Evolutionary conservation across 1,140 invertebrate species (phyloP), one percentile per base, ranked within the genome.

Genomic region (Carposina sasakii): DNA sequence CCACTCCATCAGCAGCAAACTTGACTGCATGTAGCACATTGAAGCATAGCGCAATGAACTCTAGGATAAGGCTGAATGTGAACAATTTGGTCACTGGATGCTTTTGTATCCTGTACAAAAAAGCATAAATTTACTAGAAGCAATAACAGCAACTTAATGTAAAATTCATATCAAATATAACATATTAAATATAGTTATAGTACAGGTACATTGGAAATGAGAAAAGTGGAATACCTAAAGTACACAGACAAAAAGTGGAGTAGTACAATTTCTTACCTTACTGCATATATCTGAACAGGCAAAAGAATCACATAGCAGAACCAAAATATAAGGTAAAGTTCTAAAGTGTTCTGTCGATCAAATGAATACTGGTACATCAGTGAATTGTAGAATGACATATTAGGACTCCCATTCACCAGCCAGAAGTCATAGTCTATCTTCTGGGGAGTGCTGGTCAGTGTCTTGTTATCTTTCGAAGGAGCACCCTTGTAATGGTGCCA

Each of bases 341-440:
- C 96, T 37, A 97, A 88, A 9, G 96, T 94, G 75, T 98, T 96
- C 85, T 97, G 95, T 74, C 92, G 90, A 77, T 99, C 97, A 86
- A 97, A 98, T 2, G 96, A 98, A 78, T 98, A 98, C 77, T 99
- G 96, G 85, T 96, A 97, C 51, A 95, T 91, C 62, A 98, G 89
- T 48, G 92, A 93, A 79, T 95, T 97, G 54, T 91, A 91, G 17
- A 90, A 88, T 46, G 91, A 94, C 51, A 88, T 87, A 66, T 95
- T 94, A 0, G 97, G 97, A 85, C 96, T 94, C 31, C 97, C 96
- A 88, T 99, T 99, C 0, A 98, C 96, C 19, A 99, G 86, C 92
- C 96, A 97, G 52, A 99, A 93, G 77, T 99, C 94, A 81, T 98
- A 99, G 28, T 95, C 84, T 12, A 98, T 79, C 30, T 52, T 67